Percentiles rank a stretch among this genome's conserved stretches.
Evolutionary conservation across 2,113 vertebrate species (phyloP).

Genomic region (Butorides virescens): DNA sequence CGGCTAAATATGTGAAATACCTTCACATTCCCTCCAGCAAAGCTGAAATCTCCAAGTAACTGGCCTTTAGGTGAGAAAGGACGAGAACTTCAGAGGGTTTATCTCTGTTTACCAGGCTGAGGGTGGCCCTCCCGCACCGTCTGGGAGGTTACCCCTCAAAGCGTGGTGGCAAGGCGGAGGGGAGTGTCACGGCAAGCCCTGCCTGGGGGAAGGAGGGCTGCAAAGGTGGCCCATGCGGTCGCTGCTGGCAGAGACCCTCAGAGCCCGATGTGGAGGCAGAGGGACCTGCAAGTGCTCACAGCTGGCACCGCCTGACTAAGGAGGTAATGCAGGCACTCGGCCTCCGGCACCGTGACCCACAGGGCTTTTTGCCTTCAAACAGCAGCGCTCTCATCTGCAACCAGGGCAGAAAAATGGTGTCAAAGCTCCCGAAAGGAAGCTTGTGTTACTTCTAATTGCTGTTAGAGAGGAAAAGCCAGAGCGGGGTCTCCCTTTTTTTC

Average conservation of each 20-base stretch:
- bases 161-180: background rate
- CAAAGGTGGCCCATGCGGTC: background rate
- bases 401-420: background rate
- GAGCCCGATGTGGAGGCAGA: background rate
- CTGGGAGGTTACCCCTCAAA: background rate
- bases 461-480: background rate
- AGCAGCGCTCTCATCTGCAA: background rate
- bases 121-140: background rate
- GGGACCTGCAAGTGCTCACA: accelerated
- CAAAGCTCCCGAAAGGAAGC: background rate
- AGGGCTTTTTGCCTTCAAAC: background rate
- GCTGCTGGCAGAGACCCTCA: background rate
- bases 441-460: background rate
- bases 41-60: background rate
- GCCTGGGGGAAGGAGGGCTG: background rate
- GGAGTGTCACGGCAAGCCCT: background rate
- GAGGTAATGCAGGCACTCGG: background rate
- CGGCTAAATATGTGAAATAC: background rate
- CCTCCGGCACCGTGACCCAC: accelerated
- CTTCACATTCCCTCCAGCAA: background rate
- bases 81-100: background rate
- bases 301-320: background rate
- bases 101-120: background rate
- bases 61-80: background rate
- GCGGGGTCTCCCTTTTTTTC: background rate